Evolutionary conservation across 1,140 invertebrate genomes (phyloP).

Genomic region (Drepana arcuata): DNA sequence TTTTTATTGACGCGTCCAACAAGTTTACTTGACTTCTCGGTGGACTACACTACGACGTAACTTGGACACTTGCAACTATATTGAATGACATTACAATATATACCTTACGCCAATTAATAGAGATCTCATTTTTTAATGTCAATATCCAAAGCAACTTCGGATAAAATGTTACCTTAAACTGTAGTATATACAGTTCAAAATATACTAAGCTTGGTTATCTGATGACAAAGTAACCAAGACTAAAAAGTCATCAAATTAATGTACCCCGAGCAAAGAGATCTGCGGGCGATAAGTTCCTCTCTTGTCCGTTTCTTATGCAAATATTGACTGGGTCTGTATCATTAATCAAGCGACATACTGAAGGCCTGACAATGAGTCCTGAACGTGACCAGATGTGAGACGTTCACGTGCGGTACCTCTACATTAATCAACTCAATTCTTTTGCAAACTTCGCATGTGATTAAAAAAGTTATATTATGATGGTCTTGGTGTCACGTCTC

Average conservation of each 20-base stretch:
- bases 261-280: slow-evolving; percentile 42
- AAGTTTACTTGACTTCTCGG: slow-evolving; percentile 21
- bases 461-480: no score
- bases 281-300: slow-evolving; percentile 52
- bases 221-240: slow-evolving; percentile 23
- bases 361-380: slow-evolving; percentile 31
- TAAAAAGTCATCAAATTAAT: slow-evolving; percentile 48
- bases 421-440: no score
- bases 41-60: slow-evolving; percentile 16
- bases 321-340: slow-evolving; percentile 63
- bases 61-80: slow-evolving; percentile 11
- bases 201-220: slow-evolving; percentile 4
- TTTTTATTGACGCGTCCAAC: slow-evolving; percentile 61
- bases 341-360: slow-evolving; percentile 59
- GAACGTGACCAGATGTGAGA: slow-evolving; percentile 35
- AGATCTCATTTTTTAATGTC: no score
- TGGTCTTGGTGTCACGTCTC: no score
- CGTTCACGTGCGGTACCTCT: slow-evolving; percentile 52
- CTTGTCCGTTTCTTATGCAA: slow-evolving; percentile 68
- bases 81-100: slow-evolving; percentile 18
- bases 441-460: no score
- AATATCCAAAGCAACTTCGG: neutral
- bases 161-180: slow-evolving; percentile 5
- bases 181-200: slow-evolving; percentile 22
- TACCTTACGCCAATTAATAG: slow-evolving; percentile 13